phyloP scores from a whole-genome alignment of 2,888 invertebrate genomes.

The Acanthoscelides obtectus region DNA sequence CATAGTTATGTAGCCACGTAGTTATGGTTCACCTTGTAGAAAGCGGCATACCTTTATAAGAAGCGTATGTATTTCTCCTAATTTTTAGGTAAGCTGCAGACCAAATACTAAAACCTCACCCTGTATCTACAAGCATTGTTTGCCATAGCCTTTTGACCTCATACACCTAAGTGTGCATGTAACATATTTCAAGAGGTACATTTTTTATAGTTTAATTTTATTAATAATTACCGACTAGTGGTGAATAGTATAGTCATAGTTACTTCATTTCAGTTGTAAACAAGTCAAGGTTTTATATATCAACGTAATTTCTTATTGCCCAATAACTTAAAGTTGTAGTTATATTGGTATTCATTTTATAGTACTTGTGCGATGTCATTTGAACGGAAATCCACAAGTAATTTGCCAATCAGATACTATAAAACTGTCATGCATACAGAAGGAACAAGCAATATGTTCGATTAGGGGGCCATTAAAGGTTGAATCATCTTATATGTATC shows the following conservation, averaged over 20 bases:
- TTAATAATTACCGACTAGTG: background rate
- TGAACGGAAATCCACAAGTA: background rate
- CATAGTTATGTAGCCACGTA: too few relatives aligned
- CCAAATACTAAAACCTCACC: too few relatives aligned
- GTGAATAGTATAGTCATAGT: background rate
- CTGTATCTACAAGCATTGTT: too few relatives aligned
- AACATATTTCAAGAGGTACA: background rate
- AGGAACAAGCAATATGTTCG: too few relatives aligned
- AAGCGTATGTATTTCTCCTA: too few relatives aligned
- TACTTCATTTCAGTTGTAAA: slow-evolving; percentile 20
- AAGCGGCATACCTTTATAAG: too few relatives aligned
- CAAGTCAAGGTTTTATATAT: slow-evolving; percentile 28
- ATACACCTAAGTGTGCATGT: background rate
- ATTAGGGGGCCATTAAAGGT: too few relatives aligned
- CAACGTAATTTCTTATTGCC: slow-evolving; percentile 17
- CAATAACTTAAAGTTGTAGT: slow-evolving; percentile 1
- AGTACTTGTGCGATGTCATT: background rate
- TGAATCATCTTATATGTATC: too few relatives aligned
- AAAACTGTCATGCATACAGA: background rate
- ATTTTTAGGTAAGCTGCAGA: too few relatives aligned
- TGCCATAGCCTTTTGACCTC: background rate
- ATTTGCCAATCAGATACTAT: background rate
- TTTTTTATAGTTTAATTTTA: background rate
- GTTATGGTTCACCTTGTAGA: too few relatives aligned
- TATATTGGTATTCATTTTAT: background rate